Conservation (phyloP, 2,797 vertebrate genomes). For the Tokudaia muenninki region DNA sequence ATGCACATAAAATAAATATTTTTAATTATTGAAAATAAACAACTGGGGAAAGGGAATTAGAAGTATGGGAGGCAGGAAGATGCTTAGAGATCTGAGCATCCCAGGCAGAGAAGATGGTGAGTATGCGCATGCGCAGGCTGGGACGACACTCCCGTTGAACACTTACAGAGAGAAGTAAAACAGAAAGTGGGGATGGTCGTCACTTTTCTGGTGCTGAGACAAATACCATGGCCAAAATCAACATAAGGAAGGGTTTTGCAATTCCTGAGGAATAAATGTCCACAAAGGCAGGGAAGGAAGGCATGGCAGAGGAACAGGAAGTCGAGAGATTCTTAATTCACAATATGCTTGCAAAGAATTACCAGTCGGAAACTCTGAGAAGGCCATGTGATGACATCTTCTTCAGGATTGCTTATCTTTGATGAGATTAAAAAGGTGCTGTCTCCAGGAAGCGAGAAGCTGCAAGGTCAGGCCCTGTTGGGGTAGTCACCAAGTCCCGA, state of each 20-base stretch:
- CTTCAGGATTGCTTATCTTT: conserved; percentile 90
- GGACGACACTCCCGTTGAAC: not conserved
- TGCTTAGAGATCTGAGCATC: not conserved
- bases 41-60: not conserved
- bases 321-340: not conserved
- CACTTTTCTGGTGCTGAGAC: not conserved
- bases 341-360: conserved; percentile 69
- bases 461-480: conserved; percentile 85
- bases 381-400: conserved; percentile 80
- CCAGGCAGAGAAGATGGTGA: not conserved
- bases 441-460: conserved; percentile 89
- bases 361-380: conserved; percentile 68
- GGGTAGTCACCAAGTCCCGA: conserved; percentile 86
- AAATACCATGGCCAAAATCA: not conserved
- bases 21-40: not conserved
- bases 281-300: not conserved
- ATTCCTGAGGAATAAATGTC: not conserved
- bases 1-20: not conserved
- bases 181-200: not conserved
- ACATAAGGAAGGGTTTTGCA: not conserved
- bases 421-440: conserved; percentile 85
- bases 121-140: no score
- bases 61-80: not conserved
- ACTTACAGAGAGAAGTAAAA: not conserved
- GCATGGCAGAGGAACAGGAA: not conserved